Conservation (phyloP, 2,797 vertebrate genomes). For the Tragopan temminckii region DNA sequence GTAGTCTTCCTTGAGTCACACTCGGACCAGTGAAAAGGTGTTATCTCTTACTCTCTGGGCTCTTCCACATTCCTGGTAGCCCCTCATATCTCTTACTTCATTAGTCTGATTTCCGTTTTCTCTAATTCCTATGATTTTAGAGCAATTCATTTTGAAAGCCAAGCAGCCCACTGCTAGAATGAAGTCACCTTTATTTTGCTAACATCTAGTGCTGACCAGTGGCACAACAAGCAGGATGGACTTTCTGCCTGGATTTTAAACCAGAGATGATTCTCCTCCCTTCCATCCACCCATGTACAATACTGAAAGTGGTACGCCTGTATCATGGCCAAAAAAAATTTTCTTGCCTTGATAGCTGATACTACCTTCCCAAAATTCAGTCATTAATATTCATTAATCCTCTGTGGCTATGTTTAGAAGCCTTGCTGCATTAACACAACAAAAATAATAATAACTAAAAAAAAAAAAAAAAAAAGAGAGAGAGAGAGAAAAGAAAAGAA, state of each 20-base stretch:
- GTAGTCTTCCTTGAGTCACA: accelerated
- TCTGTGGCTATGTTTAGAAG: neutral
- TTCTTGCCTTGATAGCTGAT: neutral
- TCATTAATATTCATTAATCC: neutral
- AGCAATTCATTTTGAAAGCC: conserved; percentile 2
- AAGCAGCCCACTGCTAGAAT: neutral
- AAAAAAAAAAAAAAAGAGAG: too few relatives aligned
- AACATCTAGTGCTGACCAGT: neutral
- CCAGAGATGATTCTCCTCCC: neutral
- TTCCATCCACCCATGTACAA: accelerated
- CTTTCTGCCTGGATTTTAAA: neutral
- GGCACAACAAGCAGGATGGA: neutral
- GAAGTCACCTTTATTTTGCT: neutral
- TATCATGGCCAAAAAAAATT: neutral
- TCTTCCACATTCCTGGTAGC: neutral
- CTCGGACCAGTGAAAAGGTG: accelerated
- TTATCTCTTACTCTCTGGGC: neutral
- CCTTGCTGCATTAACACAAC: neutral
- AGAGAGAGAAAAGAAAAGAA: neutral
- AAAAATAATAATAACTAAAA: neutral
- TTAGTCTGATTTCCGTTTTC: neutral
- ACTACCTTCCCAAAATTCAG: conserved; percentile 6
- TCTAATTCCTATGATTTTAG: neutral
- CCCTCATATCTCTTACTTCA: neutral
- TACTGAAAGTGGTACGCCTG: neutral